Evolutionary conservation across 2,797 vertebrate genomes (phyloP).

Genomic region (Gila robusta): DNA sequence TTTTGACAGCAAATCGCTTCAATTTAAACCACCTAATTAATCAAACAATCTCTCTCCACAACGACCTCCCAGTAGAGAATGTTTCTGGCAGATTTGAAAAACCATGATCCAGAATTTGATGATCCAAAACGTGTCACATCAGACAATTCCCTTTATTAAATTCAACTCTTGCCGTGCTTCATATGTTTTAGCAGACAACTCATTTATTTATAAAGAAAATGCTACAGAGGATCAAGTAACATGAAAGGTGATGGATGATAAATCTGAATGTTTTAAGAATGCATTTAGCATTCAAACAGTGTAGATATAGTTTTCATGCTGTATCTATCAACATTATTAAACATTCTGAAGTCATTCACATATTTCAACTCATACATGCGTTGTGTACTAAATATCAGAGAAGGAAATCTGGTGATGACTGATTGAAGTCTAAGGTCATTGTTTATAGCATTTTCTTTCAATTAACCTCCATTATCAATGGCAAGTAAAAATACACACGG

Average conservation of each 20-base stretch:
- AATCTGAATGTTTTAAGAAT: not conserved
- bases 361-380: not conserved
- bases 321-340: not conserved
- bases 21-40: constrained; percentile 2
- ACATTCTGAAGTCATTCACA: not conserved
- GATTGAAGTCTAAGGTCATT: constrained; percentile 12
- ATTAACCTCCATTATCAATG: constrained; percentile 20
- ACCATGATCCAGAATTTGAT: not conserved
- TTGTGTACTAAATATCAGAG: not conserved
- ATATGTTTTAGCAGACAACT: constrained; percentile 4
- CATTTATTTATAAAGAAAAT: constrained; percentile 11
- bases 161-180: not conserved
- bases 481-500: constrained; percentile 17
- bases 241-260: constrained; percentile 9
- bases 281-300: not conserved
- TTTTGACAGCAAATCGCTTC: constrained; percentile 2
- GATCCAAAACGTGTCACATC: not conserved
- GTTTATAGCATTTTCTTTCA: constrained; percentile 10
- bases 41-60: not conserved
- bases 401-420: not conserved
- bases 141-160: constrained; percentile 24
- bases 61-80: not conserved
- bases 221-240: constrained; percentile 6
- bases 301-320: not conserved
- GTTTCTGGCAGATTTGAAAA: not conserved